phyloP scores from a whole-genome alignment of 2,797 vertebrate species.

The Pipistrellus nathusii region DNA sequence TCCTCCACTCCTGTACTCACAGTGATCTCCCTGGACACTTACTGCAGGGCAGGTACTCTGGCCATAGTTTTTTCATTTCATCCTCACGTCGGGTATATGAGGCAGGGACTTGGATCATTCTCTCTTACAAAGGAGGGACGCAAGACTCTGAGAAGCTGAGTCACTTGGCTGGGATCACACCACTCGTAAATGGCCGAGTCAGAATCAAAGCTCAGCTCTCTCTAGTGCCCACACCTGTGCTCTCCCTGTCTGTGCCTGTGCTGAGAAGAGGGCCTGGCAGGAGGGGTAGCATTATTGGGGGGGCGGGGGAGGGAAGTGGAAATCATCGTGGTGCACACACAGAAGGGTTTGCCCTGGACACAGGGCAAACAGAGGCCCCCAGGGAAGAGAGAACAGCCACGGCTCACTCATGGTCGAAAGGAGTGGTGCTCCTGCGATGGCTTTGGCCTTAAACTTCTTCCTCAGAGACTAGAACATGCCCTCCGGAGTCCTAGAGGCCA shows the following conservation, averaged over 20 bases:
- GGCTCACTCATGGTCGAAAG: not conserved
- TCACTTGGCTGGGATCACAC: not conserved
- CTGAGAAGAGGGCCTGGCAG: not conserved
- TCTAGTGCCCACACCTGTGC: not conserved
- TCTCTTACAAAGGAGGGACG: not conserved
- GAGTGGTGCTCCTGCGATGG: not conserved
- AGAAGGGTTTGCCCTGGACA: not conserved
- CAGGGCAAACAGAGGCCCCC: not conserved
- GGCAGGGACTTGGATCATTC: not conserved
- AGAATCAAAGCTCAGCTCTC: not conserved
- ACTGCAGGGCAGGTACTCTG: not conserved
- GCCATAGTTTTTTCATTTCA: not conserved
- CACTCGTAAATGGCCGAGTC: not conserved
- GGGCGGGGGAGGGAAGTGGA: not conserved
- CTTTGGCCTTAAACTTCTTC: not conserved
- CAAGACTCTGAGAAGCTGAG: not conserved
- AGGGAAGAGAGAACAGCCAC: not conserved
- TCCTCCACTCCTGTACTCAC: not conserved
- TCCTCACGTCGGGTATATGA: not conserved
- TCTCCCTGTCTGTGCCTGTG: not conserved
- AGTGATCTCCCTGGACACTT: not conserved
- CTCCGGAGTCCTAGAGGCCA: not conserved
- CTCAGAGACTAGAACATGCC: not conserved
- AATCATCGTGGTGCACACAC: not conserved
- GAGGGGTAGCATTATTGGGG: not conserved